Percentiles rank a stretch among this genome's conserved stretches.
These are phyloP conservation scores for Drosophila peninsularis DNA, from an alignment of 2,888 invertebrate species.

Conservation along the genomic window DNA sequence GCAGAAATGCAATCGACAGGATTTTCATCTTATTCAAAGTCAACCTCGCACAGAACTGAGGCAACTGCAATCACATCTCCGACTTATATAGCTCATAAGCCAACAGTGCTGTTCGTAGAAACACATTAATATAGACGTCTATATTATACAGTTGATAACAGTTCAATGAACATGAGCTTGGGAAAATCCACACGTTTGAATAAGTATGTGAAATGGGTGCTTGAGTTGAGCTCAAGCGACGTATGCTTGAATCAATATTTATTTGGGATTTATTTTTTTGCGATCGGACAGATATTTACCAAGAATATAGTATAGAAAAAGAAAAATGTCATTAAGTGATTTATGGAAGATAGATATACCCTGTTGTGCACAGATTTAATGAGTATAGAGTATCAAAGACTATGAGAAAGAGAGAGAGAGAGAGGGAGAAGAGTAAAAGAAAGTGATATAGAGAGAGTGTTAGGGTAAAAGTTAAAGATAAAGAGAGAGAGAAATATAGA, in stretches of 20 bases:
- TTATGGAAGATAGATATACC: background rate
- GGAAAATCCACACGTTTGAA: conserved; percentile 5
- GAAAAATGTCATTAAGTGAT: background rate
- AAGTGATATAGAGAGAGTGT: background rate
- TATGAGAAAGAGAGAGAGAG: background rate
- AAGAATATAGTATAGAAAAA: background rate
- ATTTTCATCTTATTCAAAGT: conserved; percentile 2
- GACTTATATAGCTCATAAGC: background rate
- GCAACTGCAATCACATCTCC: background rate
- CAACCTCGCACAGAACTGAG: background rate
- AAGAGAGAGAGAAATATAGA: background rate
- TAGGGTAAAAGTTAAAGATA: background rate
- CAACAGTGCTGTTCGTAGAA: background rate
- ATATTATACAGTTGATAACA: background rate
- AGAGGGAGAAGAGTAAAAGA: no score
- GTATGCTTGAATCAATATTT: background rate
- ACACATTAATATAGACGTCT: background rate
- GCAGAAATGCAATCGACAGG: conserved; percentile 12
- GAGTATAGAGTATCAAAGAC: background rate
- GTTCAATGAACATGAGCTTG: background rate
- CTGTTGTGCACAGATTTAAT: background rate
- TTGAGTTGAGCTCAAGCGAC: background rate
- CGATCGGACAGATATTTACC: background rate
- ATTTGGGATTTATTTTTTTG: background rate
- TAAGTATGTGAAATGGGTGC: background rate